A percentile compares a stretch with the other conserved stretches of the same genome.
Evolutionary conservation across 2,888 invertebrate species (phyloP).

Genomic region (Formica aserva): DNA sequence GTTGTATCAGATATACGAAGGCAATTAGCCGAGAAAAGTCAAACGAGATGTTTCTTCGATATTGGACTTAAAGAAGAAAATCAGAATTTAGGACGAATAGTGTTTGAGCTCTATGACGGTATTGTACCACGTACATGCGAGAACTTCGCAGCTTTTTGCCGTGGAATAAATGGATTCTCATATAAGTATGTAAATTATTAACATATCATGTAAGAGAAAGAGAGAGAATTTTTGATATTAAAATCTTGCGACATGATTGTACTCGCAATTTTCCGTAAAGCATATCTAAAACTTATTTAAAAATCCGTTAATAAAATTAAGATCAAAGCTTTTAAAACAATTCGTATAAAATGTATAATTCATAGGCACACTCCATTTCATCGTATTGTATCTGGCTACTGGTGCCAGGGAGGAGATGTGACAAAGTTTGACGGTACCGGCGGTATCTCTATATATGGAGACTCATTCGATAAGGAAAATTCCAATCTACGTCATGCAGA

Average conservation of each 20-base stretch:
- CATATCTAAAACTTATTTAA: background rate
- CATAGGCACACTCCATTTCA: constrained; percentile 86
- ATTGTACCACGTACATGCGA: constrained; percentile 83
- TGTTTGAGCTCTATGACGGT: constrained; percentile 83
- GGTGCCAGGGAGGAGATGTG: constrained; percentile 88
- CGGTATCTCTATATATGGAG: constrained; percentile 86
- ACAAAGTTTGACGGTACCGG: constrained; percentile 88
- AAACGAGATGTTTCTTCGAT: constrained; percentile 82
- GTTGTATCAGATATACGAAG: background rate
- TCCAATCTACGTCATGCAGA: constrained; percentile 86
- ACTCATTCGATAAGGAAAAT: constrained; percentile 85
- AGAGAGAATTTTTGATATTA: background rate
- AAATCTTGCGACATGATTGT: background rate
- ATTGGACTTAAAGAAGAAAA: constrained; percentile 76
- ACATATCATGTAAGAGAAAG: constrained; percentile 94
- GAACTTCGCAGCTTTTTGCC: constrained; percentile 83
- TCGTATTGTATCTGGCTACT: constrained; percentile 87
- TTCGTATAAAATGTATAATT: background rate
- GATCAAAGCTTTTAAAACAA: background rate
- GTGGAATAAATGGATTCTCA: constrained; percentile 80
- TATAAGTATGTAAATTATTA: constrained; percentile 88
- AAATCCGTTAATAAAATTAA: background rate
- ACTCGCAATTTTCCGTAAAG: background rate
- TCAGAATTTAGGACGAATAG: constrained; percentile 80
- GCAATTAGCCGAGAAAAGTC: constrained; percentile 31